Evolutionary conservation across 2,113 vertebrate genomes (phyloP), one percentile per base, ranked within the genome.

Genomic region (Eleginops maclovinus): DNA sequence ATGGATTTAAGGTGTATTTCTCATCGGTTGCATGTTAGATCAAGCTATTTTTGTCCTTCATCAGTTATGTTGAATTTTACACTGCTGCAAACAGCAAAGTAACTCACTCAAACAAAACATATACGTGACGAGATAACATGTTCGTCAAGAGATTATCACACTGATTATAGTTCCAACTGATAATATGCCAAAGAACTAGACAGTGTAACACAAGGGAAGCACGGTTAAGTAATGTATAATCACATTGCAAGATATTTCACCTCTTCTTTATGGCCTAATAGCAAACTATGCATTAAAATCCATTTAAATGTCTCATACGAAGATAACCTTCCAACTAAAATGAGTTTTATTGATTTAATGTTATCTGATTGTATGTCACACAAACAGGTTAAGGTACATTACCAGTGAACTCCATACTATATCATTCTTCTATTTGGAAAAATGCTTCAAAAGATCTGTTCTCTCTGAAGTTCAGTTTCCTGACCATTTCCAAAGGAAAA

Each of bases 401-500:
- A 24, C 14, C 21, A 2, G 28, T 51, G 9, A 51, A 40, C 26
- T 2, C 15, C 3, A 56, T 3, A 4, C 4, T 1, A 13, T 46
- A 16, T 17, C 5, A 41, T 8, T 24, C 21, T 15, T 54, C 24
- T 17, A 41, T 55, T 46, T 12, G 9, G 31, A n/a, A 19, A 69
- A 51, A 53, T 9, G 19, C 9, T 61, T 58, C 21, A 26, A 2
- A 40, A 55, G 4, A 1, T 24, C 4, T 21, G n/a, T 49, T 60
- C 13, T 12, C 46, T 22, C 14, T 67, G 31, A 75, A 41, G 43
- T 66, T 0, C 4, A 60, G n/a, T 11, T 19, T 21, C 4, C 14
- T 17, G 31, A 9, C 43, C 16, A 26, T 54, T 67, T 22, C 69
- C 22, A 47, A 36, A 66, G 77, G 3, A 47, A 61, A 68, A 53